Evolutionary conservation across 2,797 vertebrate species (phyloP).

Genomic region (Pseudopleuronectes americanus): DNA sequence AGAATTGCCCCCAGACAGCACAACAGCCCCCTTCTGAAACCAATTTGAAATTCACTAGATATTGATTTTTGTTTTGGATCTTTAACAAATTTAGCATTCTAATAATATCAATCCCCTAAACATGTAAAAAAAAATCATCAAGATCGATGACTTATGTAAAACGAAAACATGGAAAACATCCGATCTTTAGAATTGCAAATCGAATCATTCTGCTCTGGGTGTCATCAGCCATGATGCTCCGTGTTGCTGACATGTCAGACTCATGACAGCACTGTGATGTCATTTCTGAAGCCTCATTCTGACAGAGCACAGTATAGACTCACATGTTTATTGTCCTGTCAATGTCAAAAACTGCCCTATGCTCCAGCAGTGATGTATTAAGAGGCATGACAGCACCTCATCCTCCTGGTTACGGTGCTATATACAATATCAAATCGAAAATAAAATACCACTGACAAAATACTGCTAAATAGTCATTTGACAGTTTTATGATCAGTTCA

Average conservation of each 20-base stretch:
- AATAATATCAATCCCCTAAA: too few relatives aligned
- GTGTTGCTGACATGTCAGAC: not conserved
- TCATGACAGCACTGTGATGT: not conserved
- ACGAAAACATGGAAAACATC: too few relatives aligned
- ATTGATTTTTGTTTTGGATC: too few relatives aligned
- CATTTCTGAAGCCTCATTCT: not conserved
- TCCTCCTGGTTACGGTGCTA: not conserved
- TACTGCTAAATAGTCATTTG: not conserved
- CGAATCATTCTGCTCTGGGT: too few relatives aligned
- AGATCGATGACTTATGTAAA: too few relatives aligned
- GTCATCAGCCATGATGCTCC: too few relatives aligned
- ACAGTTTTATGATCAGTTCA: not conserved
- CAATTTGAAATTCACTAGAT: too few relatives aligned
- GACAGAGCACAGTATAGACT: not conserved
- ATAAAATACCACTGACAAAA: slow-evolving; percentile 2
- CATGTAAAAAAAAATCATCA: too few relatives aligned
- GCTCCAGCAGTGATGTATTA: slow-evolving; percentile 10
- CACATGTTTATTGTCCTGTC: slow-evolving; percentile 17
- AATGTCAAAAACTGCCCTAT: slow-evolving; percentile 24
- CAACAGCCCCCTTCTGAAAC: too few relatives aligned
- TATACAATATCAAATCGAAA: slow-evolving; percentile 2
- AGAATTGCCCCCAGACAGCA: too few relatives aligned
- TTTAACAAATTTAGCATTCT: too few relatives aligned
- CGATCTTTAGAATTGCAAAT: too few relatives aligned
- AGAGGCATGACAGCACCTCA: slow-evolving; percentile 5